Evolutionary conservation across 2,113 vertebrate genomes (phyloP).

Genomic region (Indicator indicator): DNA sequence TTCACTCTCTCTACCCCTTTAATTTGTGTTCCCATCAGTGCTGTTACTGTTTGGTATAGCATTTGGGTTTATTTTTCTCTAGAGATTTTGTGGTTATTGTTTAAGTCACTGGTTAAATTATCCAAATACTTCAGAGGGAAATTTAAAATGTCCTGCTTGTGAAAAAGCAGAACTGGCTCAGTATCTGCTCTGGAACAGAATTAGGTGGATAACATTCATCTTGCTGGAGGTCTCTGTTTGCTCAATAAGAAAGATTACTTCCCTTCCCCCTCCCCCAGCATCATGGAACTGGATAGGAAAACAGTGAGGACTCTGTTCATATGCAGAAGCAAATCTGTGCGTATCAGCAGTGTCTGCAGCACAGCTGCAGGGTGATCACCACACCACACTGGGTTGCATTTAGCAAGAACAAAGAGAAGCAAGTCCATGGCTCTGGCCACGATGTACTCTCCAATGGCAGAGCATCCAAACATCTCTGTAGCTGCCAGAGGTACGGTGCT

Average conservation of each 20-base stretch:
- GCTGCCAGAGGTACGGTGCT: neutral
- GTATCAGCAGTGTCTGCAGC: neutral
- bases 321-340: neutral
- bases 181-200: neutral
- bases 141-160: neutral
- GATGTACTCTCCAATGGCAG: neutral
- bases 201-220: neutral
- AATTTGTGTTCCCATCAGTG: constrained; percentile 46
- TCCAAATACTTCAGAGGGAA: constrained; percentile 19
- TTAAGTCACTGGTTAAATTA: constrained; percentile 27
- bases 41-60: constrained; percentile 19
- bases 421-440: neutral
- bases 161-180: neutral
- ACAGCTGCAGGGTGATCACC: neutral
- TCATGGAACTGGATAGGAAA: neutral
- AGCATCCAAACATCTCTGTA: neutral
- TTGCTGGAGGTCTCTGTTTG: constrained; percentile 10
- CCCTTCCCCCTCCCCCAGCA: neutral
- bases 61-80: constrained; percentile 50
- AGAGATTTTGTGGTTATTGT: neutral
- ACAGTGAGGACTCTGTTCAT: neutral
- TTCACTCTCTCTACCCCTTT: constrained; percentile 44
- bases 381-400: neutral
- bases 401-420: neutral
- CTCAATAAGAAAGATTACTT: neutral